Conservation (phyloP, 2,888 invertebrate species). For the Parasteatoda lunata region DNA sequence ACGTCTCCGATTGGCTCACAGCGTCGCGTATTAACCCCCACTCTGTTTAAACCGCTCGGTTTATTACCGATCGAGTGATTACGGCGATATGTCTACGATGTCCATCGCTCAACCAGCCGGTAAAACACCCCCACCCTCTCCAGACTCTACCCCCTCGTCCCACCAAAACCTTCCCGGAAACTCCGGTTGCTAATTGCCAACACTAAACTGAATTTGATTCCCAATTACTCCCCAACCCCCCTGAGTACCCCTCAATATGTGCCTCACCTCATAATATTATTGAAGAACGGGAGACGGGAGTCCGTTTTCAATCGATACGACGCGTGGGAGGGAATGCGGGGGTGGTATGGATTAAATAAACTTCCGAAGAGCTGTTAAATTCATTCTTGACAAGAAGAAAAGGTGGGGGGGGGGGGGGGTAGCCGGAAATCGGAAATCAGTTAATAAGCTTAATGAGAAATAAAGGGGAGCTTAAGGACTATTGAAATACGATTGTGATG, state of each 20-base stretch:
- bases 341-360: slow-evolving; percentile 45
- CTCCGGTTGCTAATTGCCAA: slow-evolving; percentile 59
- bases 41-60: slow-evolving; percentile 36
- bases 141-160: slow-evolving; percentile 4
- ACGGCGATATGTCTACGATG: slow-evolving; percentile 61
- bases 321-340: slow-evolving; percentile 17
- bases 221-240: slow-evolving; percentile 45
- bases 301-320: slow-evolving; percentile 55
- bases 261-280: slow-evolving; percentile 18
- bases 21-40: slow-evolving; percentile 15
- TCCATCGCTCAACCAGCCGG: slow-evolving; percentile 60
- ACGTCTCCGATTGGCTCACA: slow-evolving; percentile 58
- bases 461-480: slow-evolving; percentile 66
- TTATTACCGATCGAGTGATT: slow-evolving; percentile 64
- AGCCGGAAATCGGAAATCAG: slow-evolving; percentile 61
- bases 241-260: no score
- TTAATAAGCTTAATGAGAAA: slow-evolving; percentile 63
- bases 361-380: slow-evolving; percentile 46
- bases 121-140: slow-evolving; percentile 29
- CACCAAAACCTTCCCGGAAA: slow-evolving; percentile 6
- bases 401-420: slow-evolving; percentile 4
- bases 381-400: slow-evolving; percentile 64
- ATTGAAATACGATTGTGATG: slow-evolving; percentile 66
- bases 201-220: slow-evolving; percentile 68
- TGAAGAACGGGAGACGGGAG: slow-evolving; percentile 21